A percentile compares a stretch with the other conserved stretches of the same genome.
These are phyloP conservation scores for Gymnarchus niloticus DNA, from an alignment of 2,113 vertebrate genomes.

Conservation along the genomic window DNA sequence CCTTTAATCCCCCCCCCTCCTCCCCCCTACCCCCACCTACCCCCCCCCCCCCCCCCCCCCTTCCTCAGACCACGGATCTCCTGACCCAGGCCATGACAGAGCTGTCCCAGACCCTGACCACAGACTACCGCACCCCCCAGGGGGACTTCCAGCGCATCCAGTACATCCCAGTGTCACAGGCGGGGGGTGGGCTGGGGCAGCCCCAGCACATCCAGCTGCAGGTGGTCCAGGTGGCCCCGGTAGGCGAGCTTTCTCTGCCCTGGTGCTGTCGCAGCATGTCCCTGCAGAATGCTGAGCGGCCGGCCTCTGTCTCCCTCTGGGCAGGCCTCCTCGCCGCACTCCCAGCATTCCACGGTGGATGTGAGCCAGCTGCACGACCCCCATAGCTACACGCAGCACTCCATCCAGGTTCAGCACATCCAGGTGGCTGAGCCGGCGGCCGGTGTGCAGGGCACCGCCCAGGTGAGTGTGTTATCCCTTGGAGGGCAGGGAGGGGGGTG, in stretches of 20 bases:
- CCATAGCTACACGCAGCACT: conserved; percentile 87
- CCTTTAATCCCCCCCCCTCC: not conserved
- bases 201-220: conserved; percentile 94
- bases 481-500: not conserved
- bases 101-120: conserved; percentile 89
- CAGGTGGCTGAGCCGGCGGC: conserved; percentile 78
- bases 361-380: conserved; percentile 90
- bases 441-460: conserved; percentile 56
- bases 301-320: not conserved
- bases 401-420: conserved; percentile 97
- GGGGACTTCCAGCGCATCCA: conserved; percentile 95
- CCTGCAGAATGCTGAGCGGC: not conserved
- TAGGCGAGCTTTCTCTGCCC: conserved; percentile 43
- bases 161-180: conserved; percentile 90
- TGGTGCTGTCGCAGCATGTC: not conserved
- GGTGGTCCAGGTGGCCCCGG: conserved; percentile 92
- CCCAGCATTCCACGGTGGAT: conserved; percentile 88
- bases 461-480: conserved; percentile 58
- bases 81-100: conserved; percentile 97
- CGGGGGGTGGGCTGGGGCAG: conserved; percentile 72
- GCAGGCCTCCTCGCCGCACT: conserved; percentile 87
- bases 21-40: not conserved
- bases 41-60: not conserved
- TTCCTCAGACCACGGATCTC: conserved; percentile 82
- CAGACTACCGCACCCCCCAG: conserved; percentile 85